Evolutionary conservation across 2,113 vertebrate genomes (phyloP).

Genomic region (Hydrochoerus hydrochaeris): DNA sequence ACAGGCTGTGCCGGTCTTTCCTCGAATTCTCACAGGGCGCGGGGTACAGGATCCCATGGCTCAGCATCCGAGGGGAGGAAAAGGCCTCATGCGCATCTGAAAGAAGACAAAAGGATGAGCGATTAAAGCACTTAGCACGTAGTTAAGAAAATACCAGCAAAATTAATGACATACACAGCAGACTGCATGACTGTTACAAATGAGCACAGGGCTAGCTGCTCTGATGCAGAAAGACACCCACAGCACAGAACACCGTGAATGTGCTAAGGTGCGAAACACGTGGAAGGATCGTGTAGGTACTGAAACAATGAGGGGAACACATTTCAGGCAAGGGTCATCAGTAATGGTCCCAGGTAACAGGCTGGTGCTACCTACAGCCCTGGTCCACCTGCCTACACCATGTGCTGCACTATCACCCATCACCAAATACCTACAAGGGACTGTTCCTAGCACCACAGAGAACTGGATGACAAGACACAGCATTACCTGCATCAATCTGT

Average conservation of each 20-base stretch:
- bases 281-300: accelerated
- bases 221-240: background rate
- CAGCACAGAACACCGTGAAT: background rate
- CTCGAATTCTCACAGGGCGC: constrained; percentile 80
- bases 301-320: background rate
- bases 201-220: background rate
- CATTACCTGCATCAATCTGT: accelerated
- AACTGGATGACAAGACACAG: accelerated
- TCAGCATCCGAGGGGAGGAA: constrained; percentile 63
- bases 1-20: constrained; percentile 86
- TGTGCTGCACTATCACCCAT: accelerated
- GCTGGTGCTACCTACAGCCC: background rate
- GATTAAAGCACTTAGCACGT: background rate
- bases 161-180: background rate
- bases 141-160: background rate
- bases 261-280: background rate
- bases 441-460: accelerated
- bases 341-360: background rate
- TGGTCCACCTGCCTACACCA: too few relatives aligned
- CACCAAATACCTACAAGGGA: too few relatives aligned
- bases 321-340: background rate
- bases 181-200: background rate
- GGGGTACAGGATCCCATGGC: constrained; percentile 69
- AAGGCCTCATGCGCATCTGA: constrained; percentile 76
- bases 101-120: constrained; percentile 30